Conservation (phyloP, 2,888 invertebrate species). For the Cephus rjabovi region DNA sequence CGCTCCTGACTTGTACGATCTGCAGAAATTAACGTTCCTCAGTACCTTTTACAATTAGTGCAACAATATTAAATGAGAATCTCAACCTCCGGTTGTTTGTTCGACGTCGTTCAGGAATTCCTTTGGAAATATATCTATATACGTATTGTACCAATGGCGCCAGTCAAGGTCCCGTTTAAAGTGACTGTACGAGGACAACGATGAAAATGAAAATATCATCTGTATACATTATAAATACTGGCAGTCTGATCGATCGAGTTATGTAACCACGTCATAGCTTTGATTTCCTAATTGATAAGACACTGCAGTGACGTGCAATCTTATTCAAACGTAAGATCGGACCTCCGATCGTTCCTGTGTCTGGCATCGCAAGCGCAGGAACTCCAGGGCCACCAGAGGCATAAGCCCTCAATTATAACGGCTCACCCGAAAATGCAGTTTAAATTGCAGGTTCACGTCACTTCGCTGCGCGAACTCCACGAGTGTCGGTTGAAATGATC, state of each 20-base stretch:
- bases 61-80: neutral
- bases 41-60: neutral
- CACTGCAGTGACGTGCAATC: neutral
- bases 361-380: neutral
- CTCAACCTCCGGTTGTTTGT: neutral
- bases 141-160: neutral
- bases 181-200: neutral
- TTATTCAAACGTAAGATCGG: neutral
- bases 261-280: neutral
- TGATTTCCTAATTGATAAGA: neutral
- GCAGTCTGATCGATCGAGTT: neutral
- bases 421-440: constrained; percentile 61
- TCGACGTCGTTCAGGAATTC: constrained; percentile 4
- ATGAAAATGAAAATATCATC: neutral
- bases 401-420: constrained; percentile 52
- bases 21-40: neutral
- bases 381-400: constrained; percentile 4
- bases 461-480: constrained; percentile 28
- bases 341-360: neutral
- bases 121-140: neutral
- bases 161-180: neutral
- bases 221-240: neutral
- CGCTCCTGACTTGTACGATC: neutral
- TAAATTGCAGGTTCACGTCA: constrained; percentile 55
- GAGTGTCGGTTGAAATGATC: constrained; percentile 37